Conservation (phyloP, 2,888 invertebrate genomes). For the Caenorhabditis zanzibari region DNA sequence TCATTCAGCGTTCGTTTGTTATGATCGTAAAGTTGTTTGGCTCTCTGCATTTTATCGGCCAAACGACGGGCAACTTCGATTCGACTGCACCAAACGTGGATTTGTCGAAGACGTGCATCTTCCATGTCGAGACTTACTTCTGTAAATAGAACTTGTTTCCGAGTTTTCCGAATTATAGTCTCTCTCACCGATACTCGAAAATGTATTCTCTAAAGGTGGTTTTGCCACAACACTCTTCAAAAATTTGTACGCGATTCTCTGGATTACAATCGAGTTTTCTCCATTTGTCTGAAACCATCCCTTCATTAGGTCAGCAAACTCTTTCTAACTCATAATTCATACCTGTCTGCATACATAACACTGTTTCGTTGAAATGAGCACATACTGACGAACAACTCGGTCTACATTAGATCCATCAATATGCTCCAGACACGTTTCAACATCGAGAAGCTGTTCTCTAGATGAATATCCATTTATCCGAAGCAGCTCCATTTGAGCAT, state of each 20-base stretch:
- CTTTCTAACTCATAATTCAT: no score
- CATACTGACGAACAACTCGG: constrained; percentile 74
- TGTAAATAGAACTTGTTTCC: constrained; percentile 38
- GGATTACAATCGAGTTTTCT: constrained; percentile 75
- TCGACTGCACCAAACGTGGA: constrained; percentile 74
- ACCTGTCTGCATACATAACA: constrained; percentile 77
- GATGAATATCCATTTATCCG: constrained; percentile 79
- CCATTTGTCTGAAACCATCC: constrained; percentile 69
- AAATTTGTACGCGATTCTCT: constrained; percentile 77
- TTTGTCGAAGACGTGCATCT: constrained; percentile 53
- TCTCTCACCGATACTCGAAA: constrained; percentile 69
- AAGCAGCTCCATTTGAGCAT: constrained; percentile 80
- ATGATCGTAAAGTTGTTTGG: constrained; percentile 82
- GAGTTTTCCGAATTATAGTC: no score
- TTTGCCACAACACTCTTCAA: constrained; percentile 65
- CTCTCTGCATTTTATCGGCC: constrained; percentile 76
- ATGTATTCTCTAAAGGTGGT: constrained; percentile 69
- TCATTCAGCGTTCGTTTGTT: constrained; percentile 77
- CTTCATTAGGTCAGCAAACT: constrained; percentile 17
- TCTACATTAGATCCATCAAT: constrained; percentile 53
- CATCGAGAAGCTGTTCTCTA: constrained; percentile 77
- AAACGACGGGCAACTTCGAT: constrained; percentile 75
- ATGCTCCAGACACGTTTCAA: constrained; percentile 76
- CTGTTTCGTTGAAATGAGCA: constrained; percentile 80
- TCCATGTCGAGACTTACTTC: constrained; percentile 72